Evolutionary conservation across 2,797 vertebrate species (phyloP).

Genomic region (Kryptolebias ocellatus): DNA sequence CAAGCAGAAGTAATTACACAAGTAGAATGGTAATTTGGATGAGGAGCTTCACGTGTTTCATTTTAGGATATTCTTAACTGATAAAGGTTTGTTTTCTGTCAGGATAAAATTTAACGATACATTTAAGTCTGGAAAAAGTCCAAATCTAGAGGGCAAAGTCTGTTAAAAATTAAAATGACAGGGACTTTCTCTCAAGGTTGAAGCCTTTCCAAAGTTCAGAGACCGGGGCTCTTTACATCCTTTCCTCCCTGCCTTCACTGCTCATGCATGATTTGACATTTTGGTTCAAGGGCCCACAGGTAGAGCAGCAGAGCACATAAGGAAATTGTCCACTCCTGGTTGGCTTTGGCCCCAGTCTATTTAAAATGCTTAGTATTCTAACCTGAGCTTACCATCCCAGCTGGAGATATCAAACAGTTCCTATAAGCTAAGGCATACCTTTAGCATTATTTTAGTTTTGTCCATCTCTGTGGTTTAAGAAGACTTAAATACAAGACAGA

Average conservation of each 20-base stretch:
- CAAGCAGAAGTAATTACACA: conserved; percentile 47
- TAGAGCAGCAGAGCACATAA: conserved; percentile 4
- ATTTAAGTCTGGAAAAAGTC: background rate
- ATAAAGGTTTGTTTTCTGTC: background rate
- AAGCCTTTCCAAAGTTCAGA: conserved; percentile 5
- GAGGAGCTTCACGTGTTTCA: conserved; percentile 12
- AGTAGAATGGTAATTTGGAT: conserved; percentile 35
- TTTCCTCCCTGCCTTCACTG: conserved; percentile 7
- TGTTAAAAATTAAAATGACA: conserved; percentile 3
- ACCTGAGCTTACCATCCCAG: background rate
- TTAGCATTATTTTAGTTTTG: background rate
- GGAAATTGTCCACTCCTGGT: conserved; percentile 12
- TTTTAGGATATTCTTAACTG: conserved; percentile 5
- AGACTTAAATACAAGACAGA: background rate
- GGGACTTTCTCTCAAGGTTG: conserved; percentile 10
- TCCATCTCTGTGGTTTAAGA: background rate
- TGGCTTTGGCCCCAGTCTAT: conserved; percentile 3
- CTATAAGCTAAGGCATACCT: background rate
- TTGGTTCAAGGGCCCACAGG: conserved; percentile 12
- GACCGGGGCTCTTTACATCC: background rate
- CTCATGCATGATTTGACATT: conserved; percentile 1
- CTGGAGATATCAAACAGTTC: background rate
- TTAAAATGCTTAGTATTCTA: conserved; percentile 1
- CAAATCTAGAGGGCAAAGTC: background rate
- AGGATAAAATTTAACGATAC: too few species aligned